Evolutionary conservation across 2,888 invertebrate genomes (phyloP).

Genomic region (Epinotia brunnichana): DNA sequence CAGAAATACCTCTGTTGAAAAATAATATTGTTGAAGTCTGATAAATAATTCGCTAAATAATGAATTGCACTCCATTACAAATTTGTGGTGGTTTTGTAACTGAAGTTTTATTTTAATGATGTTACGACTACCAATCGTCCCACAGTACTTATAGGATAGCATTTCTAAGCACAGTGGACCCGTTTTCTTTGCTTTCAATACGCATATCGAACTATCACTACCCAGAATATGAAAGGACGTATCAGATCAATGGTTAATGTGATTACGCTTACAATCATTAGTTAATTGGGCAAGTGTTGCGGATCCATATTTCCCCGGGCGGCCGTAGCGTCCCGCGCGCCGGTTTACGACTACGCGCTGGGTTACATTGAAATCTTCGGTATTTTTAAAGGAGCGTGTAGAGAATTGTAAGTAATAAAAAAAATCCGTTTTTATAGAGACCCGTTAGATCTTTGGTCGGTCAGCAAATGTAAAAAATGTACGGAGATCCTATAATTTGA

Average conservation of each 20-base stretch:
- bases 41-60: not conserved
- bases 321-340: slow-evolving; percentile 9
- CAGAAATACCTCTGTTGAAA: not conserved
- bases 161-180: no score
- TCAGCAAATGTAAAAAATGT: no score
- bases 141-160: no score
- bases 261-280: slow-evolving; percentile 20
- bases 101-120: not conserved
- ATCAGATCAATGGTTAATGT: slow-evolving; percentile 14
- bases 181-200: no score
- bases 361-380: slow-evolving; percentile 28
- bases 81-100: no score
- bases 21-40: not conserved
- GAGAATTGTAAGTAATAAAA: not conserved
- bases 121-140: not conserved
- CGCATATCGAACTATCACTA: no score
- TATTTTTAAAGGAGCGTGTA: slow-evolving; percentile 2
- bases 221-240: no score
- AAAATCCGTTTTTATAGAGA: not conserved
- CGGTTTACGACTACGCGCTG: slow-evolving; percentile 26
- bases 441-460: not conserved
- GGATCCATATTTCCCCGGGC: slow-evolving; percentile 27
- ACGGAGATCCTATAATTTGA: no score
- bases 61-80: not conserved
- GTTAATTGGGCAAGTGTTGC: slow-evolving; percentile 12